phyloP scores from a whole-genome alignment of 2,113 vertebrate genomes.

The Rallus limicola region DNA sequence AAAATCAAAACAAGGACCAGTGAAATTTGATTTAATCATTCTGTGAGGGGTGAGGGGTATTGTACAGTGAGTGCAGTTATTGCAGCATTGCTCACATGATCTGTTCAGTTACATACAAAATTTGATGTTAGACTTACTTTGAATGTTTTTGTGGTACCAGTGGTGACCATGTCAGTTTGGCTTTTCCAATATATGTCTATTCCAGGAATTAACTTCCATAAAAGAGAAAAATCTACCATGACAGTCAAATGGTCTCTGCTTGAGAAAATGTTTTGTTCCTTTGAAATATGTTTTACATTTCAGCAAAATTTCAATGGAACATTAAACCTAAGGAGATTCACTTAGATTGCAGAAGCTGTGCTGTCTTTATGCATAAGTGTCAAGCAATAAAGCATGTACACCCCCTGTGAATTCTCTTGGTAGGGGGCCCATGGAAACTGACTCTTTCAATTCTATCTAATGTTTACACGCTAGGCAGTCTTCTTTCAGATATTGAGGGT shows the following conservation, averaged over 20 bases:
- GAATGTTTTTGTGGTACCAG: background rate
- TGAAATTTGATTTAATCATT: background rate
- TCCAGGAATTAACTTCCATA: constrained; percentile 20
- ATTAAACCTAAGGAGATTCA: constrained; percentile 56
- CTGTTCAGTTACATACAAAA: background rate
- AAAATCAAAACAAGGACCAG: background rate
- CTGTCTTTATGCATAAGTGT: constrained; percentile 49
- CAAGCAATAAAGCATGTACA: constrained; percentile 15
- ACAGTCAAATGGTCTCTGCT: constrained; percentile 42
- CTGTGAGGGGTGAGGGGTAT: background rate
- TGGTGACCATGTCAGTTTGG: background rate
- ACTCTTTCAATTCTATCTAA: constrained; percentile 40
- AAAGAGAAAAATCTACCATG: constrained; percentile 51
- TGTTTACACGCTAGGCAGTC: constrained; percentile 45
- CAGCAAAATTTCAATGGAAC: constrained; percentile 62
- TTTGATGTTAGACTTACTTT: background rate
- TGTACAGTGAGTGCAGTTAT: background rate
- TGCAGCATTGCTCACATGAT: background rate
- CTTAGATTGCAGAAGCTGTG: constrained; percentile 31
- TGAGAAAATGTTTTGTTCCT: constrained; percentile 61
- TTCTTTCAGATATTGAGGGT: background rate
- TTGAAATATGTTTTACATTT: constrained; percentile 63
- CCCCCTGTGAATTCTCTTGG: background rate
- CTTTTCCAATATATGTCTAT: constrained; percentile 18
- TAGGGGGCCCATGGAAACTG: constrained; percentile 9